phyloP scores from a whole-genome alignment of 2,888 invertebrate species.

The Xestoiulus laeticollis region DNA sequence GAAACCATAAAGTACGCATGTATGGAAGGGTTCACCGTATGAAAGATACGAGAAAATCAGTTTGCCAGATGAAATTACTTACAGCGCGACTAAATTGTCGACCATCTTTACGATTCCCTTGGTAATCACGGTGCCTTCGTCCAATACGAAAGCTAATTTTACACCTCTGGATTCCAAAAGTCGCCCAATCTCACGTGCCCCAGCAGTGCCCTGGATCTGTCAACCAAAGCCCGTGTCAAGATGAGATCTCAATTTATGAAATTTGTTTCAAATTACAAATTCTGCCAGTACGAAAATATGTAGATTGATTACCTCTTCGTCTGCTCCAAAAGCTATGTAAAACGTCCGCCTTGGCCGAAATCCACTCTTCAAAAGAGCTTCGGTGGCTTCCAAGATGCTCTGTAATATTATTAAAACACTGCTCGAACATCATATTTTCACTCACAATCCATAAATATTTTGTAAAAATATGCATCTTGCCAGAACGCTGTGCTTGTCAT shows the following conservation, averaged over 20 bases:
- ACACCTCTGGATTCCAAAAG: conserved; percentile 61
- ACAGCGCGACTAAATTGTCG: conserved; percentile 63
- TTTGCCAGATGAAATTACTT: conserved; percentile 55
- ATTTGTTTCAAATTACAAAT: background rate
- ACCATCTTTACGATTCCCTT: conserved; percentile 64
- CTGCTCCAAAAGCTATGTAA: conserved; percentile 68
- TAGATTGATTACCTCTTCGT: conserved; percentile 66
- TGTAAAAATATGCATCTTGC: conserved; percentile 59
- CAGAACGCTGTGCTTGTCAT: conserved; percentile 67
- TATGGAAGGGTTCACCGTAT: no score
- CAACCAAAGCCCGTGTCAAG: background rate
- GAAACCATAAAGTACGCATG: no score
- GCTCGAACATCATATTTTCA: no score
- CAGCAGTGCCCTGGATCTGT: conserved; percentile 63
- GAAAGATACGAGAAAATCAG: no score
- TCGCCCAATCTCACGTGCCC: conserved; percentile 63
- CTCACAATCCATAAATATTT: background rate
- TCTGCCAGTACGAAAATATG: background rate
- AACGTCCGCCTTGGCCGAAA: conserved; percentile 65
- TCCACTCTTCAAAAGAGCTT: conserved; percentile 63
- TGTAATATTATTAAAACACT: conserved; percentile 57
- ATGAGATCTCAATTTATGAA: background rate
- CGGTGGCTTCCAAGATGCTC: conserved; percentile 67
- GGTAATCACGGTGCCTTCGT: conserved; percentile 66
- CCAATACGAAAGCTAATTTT: conserved; percentile 66